phyloP scores from a whole-genome alignment of 2,888 invertebrate species.

The Dasysyrphus tricinctus region DNA sequence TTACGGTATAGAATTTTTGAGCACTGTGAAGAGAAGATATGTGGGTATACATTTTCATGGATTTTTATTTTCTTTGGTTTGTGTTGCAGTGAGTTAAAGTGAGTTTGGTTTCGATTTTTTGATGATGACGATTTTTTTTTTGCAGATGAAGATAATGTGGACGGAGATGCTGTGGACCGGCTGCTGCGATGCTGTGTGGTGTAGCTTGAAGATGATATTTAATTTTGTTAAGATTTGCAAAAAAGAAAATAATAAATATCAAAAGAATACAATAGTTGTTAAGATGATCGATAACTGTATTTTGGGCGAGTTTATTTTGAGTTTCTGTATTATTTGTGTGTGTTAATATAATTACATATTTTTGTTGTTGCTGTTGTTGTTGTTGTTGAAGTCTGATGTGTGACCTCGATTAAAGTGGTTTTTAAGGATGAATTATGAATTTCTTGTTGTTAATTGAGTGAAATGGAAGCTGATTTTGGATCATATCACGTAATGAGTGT shows the following conservation, averaged over 20 bases:
- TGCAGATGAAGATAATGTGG: conserved; percentile 29
- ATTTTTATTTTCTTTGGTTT: conserved; percentile 4
- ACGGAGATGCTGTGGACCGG: background rate
- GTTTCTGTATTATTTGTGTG: background rate
- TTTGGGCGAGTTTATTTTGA: conserved; percentile 41
- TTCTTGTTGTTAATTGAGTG: no score
- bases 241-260: background rate
- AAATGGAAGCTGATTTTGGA: no score
- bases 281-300: conserved; percentile 37
- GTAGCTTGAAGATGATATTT: background rate
- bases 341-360: background rate
- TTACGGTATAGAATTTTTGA: conserved; percentile 69
- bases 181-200: background rate
- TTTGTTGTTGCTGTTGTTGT: conserved; percentile 16
- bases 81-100: conserved; percentile 27
- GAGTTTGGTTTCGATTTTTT: conserved; percentile 69
- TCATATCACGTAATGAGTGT: no score
- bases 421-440: background rate
- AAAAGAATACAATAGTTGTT: conserved; percentile 17
- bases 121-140: conserved; percentile 11
- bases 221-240: background rate
- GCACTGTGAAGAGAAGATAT: conserved; percentile 28
- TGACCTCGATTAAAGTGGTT: background rate
- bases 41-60: conserved; percentile 40
- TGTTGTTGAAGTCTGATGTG: background rate